These are phyloP conservation scores for Myrmecophaga tridactyla DNA, from an alignment of 2,113 vertebrate genomes.

Conservation along the genomic window DNA sequence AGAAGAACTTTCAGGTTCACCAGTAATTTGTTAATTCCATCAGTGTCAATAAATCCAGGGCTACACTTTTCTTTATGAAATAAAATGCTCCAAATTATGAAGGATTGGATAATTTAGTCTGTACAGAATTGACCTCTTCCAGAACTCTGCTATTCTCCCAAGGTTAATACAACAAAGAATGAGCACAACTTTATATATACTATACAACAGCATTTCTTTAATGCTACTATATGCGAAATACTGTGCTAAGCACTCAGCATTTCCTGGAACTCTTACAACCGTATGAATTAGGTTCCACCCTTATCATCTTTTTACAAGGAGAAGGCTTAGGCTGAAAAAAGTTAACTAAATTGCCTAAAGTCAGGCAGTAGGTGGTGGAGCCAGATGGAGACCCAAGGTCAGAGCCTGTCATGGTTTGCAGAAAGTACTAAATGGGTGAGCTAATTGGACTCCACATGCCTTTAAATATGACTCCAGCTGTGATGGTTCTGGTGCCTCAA, in stretches of 20 bases:
- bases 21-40: background rate
- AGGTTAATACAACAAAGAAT: background rate
- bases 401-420: background rate
- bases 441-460: rapidly evolving
- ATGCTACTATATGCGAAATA: background rate
- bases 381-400: background rate
- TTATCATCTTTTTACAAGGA: background rate
- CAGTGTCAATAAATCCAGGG: background rate
- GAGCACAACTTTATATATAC: background rate
- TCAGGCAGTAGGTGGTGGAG: background rate
- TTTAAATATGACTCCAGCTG: background rate
- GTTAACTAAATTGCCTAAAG: background rate
- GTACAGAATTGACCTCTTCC: background rate
- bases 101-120: background rate
- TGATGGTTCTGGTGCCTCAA: background rate
- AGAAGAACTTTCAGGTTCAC: background rate
- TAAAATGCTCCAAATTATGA: background rate
- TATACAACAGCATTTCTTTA: background rate
- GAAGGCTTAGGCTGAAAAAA: background rate
- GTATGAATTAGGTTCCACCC: background rate
- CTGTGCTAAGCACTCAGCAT: background rate
- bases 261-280: background rate
- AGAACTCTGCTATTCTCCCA: background rate
- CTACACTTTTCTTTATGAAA: background rate
- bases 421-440: background rate